phyloP scores from a whole-genome alignment of 2,113 vertebrate genomes.

The Nicator chloris region DNA sequence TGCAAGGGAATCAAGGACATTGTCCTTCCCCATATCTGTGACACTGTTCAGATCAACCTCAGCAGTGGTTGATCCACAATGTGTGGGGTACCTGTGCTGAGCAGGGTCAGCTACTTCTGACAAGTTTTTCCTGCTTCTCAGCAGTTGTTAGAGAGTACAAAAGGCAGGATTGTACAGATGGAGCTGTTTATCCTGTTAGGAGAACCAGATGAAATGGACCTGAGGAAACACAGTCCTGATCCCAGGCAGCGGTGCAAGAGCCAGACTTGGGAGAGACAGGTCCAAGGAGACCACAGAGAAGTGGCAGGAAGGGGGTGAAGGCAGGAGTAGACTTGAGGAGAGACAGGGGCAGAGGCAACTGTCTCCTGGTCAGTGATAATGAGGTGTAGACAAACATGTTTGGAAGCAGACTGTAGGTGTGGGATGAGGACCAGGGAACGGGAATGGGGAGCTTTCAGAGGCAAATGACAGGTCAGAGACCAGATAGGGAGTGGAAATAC shows the following conservation, averaged over 20 bases:
- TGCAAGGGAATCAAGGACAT: neutral
- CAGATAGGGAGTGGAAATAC: neutral
- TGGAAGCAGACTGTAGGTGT: neutral
- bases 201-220: neutral
- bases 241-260: neutral
- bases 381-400: neutral
- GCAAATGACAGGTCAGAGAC: neutral
- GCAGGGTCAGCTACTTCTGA: neutral
- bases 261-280: neutral
- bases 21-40: neutral
- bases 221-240: fast-evolving
- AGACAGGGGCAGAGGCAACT: neutral
- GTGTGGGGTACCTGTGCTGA: neutral
- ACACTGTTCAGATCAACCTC: neutral
- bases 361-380: neutral
- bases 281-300: neutral
- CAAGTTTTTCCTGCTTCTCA: neutral
- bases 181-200: neutral
- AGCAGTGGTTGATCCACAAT: fast-evolving
- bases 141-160: neutral
- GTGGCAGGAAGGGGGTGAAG: neutral
- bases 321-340: neutral
- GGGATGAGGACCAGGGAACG: neutral
- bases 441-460: neutral
- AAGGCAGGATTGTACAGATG: neutral